Conservation (phyloP, 2,113 vertebrate species). For the Pipa parva region DNA sequence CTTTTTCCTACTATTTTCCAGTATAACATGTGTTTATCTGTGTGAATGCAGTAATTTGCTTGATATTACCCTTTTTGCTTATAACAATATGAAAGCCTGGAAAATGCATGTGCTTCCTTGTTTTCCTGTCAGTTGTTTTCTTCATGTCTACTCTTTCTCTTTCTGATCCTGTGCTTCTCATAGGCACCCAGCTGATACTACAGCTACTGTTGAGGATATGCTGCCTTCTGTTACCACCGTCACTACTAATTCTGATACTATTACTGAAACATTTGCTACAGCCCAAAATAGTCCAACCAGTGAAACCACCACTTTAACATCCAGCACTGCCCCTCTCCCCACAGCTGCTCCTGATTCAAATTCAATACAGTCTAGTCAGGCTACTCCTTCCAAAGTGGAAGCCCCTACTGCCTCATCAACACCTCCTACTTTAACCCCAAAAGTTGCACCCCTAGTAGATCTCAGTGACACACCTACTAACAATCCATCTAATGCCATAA, state of each 20-base stretch:
- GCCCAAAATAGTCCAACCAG: conserved; percentile 95
- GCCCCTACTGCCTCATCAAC: conserved; percentile 50
- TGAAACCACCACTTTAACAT: conserved; percentile 91
- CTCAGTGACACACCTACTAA: conserved; percentile 71
- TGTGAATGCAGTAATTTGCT: conserved; percentile 6
- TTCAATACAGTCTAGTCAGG: conserved; percentile 52
- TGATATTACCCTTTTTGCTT: conserved; percentile 37
- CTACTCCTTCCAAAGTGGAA: conserved; percentile 62
- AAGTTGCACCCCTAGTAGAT: conserved; percentile 81
- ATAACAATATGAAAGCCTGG: conserved; percentile 28
- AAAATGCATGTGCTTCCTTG: conserved; percentile 38
- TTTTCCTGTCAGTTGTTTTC: conserved; percentile 52
- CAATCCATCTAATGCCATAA: conserved; percentile 58
- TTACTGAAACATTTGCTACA: conserved; percentile 91
- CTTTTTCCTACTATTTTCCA: conserved; percentile 11
- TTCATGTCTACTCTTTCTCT: conserved; percentile 74
- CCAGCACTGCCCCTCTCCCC: conserved; percentile 78
- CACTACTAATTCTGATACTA: conserved; percentile 93
- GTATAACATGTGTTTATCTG: conserved; percentile 13
- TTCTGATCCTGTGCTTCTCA: conserved; percentile 73
- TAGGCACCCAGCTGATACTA: conserved; percentile 85
- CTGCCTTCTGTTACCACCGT: conserved; percentile 84
- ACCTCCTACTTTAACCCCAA: conserved; percentile 63
- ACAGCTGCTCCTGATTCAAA: conserved; percentile 64
- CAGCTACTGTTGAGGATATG: conserved; percentile 88